These are phyloP conservation scores for Coelopa pilipes DNA, from an alignment of 2,888 invertebrate genomes.

Conservation along the genomic window DNA sequence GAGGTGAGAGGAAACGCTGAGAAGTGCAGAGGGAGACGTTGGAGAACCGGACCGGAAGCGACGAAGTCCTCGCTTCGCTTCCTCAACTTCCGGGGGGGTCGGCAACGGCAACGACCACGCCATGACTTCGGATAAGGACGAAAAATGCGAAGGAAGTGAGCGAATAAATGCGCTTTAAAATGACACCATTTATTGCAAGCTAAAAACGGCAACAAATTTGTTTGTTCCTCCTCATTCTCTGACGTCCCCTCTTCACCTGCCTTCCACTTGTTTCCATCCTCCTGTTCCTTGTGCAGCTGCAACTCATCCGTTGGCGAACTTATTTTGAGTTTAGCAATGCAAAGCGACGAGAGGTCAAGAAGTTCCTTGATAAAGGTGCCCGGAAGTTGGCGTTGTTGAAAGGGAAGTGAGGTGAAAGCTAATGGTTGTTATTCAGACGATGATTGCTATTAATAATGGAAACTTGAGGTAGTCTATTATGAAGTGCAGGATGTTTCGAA, in stretches of 20 bases:
- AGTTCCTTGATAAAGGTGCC: neutral
- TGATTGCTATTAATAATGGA: neutral
- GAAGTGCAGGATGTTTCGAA: no score
- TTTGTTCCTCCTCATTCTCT: neutral
- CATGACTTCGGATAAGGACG: slow-evolving; percentile 5
- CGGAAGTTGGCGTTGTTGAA: neutral
- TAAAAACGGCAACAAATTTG: slow-evolving; percentile 14
- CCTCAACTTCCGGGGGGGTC: no score
- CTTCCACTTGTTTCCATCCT: no score
- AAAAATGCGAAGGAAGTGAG: slow-evolving; percentile 23
- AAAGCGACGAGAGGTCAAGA: neutral
- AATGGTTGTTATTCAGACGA: neutral
- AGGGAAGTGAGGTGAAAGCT: neutral
- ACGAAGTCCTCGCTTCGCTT: no score
- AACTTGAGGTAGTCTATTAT: neutral
- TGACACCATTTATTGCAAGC: slow-evolving; percentile 36
- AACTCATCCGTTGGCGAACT: neutral
- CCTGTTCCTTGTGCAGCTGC: no score
- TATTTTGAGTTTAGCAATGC: neutral
- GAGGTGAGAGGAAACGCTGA: no score
- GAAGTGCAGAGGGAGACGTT: no score
- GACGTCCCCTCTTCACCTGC: no score
- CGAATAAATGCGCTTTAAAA: slow-evolving; percentile 36
- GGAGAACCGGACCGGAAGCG: no score
- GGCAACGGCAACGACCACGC: no score